Percentiles rank a stretch among this genome's conserved stretches.
Evolutionary conservation across 2,113 vertebrate species (phyloP).

Genomic region (Haemorhous mexicanus): DNA sequence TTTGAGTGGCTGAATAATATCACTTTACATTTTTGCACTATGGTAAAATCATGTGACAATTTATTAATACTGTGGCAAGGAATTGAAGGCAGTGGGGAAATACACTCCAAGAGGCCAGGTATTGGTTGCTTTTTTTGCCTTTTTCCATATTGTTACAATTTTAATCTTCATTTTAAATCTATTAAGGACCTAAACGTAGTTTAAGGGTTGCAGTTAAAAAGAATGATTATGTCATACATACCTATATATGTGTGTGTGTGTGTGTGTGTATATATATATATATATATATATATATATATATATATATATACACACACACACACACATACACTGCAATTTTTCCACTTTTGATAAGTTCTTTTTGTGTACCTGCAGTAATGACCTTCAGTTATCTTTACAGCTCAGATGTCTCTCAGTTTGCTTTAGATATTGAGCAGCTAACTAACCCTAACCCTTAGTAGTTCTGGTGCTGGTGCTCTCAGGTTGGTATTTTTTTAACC

Average conservation of each 20-base stretch:
- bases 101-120: accelerated
- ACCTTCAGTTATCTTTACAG: neutral
- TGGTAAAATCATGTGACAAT: neutral
- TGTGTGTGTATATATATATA: too few species aligned
- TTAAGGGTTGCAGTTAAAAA: neutral
- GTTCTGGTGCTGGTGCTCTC: neutral
- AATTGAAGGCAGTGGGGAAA: neutral
- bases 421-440: slow-evolving; percentile 28
- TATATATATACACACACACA: neutral
- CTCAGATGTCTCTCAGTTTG: neutral
- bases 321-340: neutral
- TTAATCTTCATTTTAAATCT: neutral
- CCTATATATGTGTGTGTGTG: too few species aligned
- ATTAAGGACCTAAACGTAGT: neutral
- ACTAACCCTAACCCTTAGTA: slow-evolving; percentile 26
- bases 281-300: neutral
- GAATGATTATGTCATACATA: neutral
- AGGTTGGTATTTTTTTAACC: slow-evolving; percentile 25
- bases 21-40: neutral
- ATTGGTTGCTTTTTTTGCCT: accelerated
- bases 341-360: neutral
- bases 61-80: neutral
- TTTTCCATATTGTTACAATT: neutral
- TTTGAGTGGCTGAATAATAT: neutral
- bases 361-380: neutral